Conservation (phyloP, 2,888 invertebrate species). For the Microchrysa polita region DNA sequence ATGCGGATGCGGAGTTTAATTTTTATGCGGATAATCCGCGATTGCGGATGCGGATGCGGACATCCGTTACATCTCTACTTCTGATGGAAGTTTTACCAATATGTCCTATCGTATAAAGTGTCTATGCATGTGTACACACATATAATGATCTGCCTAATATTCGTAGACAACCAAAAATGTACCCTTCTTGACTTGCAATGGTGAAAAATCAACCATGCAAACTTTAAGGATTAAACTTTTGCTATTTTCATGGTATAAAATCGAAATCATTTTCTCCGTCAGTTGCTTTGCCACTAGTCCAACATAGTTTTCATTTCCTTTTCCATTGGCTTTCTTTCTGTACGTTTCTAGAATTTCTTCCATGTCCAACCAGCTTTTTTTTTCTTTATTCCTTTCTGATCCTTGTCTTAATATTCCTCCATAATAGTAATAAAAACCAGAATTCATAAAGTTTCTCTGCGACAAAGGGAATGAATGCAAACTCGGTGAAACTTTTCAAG, state of each 20-base stretch:
- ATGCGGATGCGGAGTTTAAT: no score
- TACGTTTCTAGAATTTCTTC: neutral
- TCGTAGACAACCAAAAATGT: neutral
- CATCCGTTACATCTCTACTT: no score
- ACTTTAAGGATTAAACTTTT: slow-evolving; percentile 6
- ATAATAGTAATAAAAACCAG: slow-evolving; percentile 17
- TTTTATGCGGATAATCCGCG: no score
- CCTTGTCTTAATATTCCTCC: neutral
- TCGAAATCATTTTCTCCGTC: slow-evolving; percentile 9
- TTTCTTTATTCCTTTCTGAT: neutral
- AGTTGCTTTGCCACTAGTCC: neutral
- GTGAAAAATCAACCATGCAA: neutral
- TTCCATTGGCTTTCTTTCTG: no score
- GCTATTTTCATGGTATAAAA: neutral
- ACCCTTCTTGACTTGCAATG: neutral
- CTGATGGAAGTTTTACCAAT: no score
- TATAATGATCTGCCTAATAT: neutral
- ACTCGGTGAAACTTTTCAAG: neutral
- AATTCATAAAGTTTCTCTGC: slow-evolving; percentile 9
- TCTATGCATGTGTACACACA: no score
- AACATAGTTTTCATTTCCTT: neutral
- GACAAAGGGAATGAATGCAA: slow-evolving; percentile 28
- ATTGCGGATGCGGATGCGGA: no score
- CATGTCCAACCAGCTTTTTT: neutral
- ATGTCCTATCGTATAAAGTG: no score